These are phyloP conservation scores for Lithobius niger DNA, from an alignment of 1,140 invertebrate genomes.

Conservation along the genomic window DNA sequence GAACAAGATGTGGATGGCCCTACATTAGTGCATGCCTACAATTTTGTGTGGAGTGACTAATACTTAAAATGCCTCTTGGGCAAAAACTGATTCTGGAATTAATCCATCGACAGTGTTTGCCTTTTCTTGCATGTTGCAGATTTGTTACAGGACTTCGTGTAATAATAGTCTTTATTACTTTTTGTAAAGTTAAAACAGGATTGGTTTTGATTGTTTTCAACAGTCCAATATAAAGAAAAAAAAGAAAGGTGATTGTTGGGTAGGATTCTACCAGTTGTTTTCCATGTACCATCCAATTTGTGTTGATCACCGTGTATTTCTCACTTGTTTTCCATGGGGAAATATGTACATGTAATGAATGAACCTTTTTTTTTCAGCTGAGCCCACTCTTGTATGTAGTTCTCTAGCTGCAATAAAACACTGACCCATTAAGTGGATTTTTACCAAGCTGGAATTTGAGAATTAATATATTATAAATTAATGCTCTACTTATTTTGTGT, in stretches of 20 bases:
- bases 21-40: too few relatives aligned
- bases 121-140: not conserved
- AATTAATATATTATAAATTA: too few relatives aligned
- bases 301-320: not conserved
- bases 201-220: not conserved
- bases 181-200: not conserved
- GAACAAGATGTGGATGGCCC: too few relatives aligned
- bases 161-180: not conserved
- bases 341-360: not conserved
- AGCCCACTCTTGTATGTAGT: conserved; percentile 8
- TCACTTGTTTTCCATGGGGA: not conserved
- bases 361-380: not conserved
- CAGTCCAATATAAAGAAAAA: too few relatives aligned
- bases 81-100: not conserved
- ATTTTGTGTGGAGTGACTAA: not conserved
- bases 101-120: not conserved
- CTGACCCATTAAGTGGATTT: not conserved
- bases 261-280: not conserved
- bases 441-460: too few relatives aligned
- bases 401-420: conserved; percentile 8
- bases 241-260: not conserved
- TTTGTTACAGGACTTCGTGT: not conserved
- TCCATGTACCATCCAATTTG: conserved; percentile 4
- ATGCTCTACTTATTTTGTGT: too few relatives aligned
- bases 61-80: not conserved